Evolutionary conservation across 2,888 invertebrate genomes (phyloP).

Genomic region (Callosobruchus maculatus): DNA sequence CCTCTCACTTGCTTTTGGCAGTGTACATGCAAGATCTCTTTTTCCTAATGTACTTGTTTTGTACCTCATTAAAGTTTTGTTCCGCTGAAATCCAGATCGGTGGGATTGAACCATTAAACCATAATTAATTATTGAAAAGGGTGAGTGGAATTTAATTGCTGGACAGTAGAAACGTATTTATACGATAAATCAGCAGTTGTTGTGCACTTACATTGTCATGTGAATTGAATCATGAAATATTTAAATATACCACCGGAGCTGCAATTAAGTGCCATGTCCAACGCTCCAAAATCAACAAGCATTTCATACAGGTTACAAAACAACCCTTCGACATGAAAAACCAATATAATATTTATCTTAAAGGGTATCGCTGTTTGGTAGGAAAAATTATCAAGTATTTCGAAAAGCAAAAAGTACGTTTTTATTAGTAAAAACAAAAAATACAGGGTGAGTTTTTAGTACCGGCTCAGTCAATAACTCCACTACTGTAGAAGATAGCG

Average conservation of each 20-base stretch:
- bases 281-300: neutral
- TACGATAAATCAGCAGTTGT: conserved; percentile 52
- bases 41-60: neutral
- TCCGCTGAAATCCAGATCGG: neutral
- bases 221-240: conserved; percentile 31
- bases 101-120: neutral
- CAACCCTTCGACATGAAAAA: no score
- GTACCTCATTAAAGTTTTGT: neutral
- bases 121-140: conserved; percentile 13
- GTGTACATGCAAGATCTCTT: no score
- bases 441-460: no score
- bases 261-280: neutral
- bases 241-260: conserved; percentile 8
- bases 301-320: no score
- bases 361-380: no score
- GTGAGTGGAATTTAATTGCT: conserved; percentile 22
- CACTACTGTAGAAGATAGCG: no score
- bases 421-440: no score
- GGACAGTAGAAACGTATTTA: conserved; percentile 25
- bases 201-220: conserved; percentile 45
- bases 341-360: no score
- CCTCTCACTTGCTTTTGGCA: no score
- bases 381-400: no score
- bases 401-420: no score
- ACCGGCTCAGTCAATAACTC: no score